Conservation (phyloP, 1,140 invertebrate species). For the Globodera ellingtonae region DNA sequence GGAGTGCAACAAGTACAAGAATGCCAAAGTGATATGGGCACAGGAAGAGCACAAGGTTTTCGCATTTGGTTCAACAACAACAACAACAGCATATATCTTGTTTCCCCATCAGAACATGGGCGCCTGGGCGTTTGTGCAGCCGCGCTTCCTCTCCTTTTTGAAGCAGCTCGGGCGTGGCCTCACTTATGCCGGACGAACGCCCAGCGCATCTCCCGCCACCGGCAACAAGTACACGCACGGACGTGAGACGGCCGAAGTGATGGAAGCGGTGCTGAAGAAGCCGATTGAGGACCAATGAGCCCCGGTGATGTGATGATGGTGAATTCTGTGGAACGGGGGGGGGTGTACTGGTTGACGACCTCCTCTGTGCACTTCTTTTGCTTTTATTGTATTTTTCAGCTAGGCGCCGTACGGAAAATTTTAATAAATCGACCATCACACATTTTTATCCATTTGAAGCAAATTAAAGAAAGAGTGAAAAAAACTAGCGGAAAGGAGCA, state of each 20-base stretch:
- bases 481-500: no score
- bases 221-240: slow-evolving; percentile 54
- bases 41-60: slow-evolving; percentile 97
- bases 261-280: slow-evolving; percentile 29
- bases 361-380: no score
- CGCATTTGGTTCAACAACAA: slow-evolving; percentile 70
- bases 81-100: slow-evolving; percentile 73
- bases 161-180: slow-evolving; percentile 36
- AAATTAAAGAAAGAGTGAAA: no score
- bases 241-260: slow-evolving; percentile 43
- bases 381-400: no score
- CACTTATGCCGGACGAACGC: slow-evolving; percentile 53
- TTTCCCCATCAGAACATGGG: slow-evolving; percentile 68
- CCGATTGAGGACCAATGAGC: slow-evolving; percentile 21
- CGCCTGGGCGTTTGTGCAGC: slow-evolving; percentile 90
- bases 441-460: no score
- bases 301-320: background rate
- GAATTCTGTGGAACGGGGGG: no score
- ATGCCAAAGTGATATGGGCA: slow-evolving; percentile 85
- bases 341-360: no score
- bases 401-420: no score
- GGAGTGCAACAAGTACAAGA: slow-evolving; percentile 86
- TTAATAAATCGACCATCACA: no score
- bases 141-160: slow-evolving; percentile 75
- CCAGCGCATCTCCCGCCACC: slow-evolving; percentile 52